phyloP scores from a whole-genome alignment of 2,888 invertebrate genomes.

The Gymnosoma rotundatum region DNA sequence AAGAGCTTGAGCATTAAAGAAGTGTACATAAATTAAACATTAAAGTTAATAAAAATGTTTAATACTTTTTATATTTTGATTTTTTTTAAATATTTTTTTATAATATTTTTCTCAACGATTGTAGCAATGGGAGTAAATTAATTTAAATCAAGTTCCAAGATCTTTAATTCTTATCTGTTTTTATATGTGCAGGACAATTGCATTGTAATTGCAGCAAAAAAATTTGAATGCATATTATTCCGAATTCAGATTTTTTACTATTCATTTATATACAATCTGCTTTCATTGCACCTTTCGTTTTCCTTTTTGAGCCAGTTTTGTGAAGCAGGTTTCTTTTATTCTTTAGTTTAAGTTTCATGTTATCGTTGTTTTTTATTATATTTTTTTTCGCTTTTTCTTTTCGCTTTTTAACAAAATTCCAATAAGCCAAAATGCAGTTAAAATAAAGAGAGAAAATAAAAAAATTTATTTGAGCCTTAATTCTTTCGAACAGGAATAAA shows the following conservation, averaged over 20 bases:
- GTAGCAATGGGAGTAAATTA: too few species aligned
- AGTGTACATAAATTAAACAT: too few species aligned
- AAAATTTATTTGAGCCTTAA: slow-evolving; percentile 30
- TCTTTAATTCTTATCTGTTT: too few species aligned
- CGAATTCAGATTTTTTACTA: too few species aligned
- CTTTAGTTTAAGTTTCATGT: background rate
- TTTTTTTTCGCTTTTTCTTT: background rate
- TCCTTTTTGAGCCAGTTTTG: background rate
- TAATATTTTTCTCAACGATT: background rate
- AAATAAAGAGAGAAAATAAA: background rate
- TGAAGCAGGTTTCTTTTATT: slow-evolving; percentile 17
- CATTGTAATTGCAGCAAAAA: background rate
- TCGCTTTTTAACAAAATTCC: slow-evolving; percentile 33
- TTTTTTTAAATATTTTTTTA: background rate
- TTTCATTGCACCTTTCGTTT: background rate
- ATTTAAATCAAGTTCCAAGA: too few species aligned
- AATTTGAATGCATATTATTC: background rate
- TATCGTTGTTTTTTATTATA: background rate
- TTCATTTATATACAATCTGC: background rate
- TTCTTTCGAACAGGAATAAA: slow-evolving; percentile 38
- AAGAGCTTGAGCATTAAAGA: background rate
- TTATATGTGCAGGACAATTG: background rate
- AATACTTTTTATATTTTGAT: too few species aligned
- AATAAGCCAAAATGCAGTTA: slow-evolving; percentile 39
- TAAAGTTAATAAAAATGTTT: too few species aligned